Percentiles rank a stretch among this genome's conserved stretches.
Evolutionary conservation across 2,113 vertebrate genomes (phyloP).

Genomic region (Nansenia antarctica): DNA sequence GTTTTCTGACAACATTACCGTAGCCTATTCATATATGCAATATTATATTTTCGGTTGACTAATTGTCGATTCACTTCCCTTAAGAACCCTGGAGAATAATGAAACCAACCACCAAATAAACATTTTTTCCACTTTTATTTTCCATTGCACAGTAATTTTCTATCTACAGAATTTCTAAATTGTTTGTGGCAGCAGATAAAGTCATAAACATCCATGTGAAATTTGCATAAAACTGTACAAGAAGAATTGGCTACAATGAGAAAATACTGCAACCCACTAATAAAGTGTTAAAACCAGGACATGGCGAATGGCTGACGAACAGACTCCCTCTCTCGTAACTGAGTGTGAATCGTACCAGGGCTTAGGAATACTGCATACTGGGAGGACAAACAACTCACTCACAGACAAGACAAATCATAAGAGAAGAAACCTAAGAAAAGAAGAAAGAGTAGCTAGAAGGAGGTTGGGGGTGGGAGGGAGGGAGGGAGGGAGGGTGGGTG

Average conservation of each 20-base stretch:
- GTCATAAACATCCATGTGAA: constrained; percentile 81
- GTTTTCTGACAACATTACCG: no score
- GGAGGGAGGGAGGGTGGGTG: no score
- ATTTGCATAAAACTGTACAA: constrained; percentile 79
- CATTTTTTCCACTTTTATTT: constrained; percentile 73
- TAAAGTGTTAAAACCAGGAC: constrained; percentile 72
- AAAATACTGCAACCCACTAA: constrained; percentile 79
- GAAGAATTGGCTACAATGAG: constrained; percentile 77
- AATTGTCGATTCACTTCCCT: no score
- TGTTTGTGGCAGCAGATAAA: constrained; percentile 80
- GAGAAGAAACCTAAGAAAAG: constrained; percentile 39
- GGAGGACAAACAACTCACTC: constrained; percentile 54
- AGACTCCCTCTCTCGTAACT: constrained; percentile 67
- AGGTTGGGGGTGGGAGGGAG: no score
- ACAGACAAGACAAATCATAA: constrained; percentile 37
- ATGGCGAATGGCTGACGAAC: constrained; percentile 65
- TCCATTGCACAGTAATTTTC: constrained; percentile 80
- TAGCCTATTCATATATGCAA: no score
- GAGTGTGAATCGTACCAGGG: constrained; percentile 43
- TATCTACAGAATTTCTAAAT: constrained; percentile 83
- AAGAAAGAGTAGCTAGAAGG: constrained; percentile 37
- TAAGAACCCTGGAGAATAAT: constrained; percentile 45
- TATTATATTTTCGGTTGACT: no score
- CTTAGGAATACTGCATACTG: constrained; percentile 68
- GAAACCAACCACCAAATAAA: constrained; percentile 35